A percentile compares a stretch with the other conserved stretches of the same genome.
phyloP scores from a whole-genome alignment of 1,140 invertebrate species.

The Platyscapa corneri region DNA sequence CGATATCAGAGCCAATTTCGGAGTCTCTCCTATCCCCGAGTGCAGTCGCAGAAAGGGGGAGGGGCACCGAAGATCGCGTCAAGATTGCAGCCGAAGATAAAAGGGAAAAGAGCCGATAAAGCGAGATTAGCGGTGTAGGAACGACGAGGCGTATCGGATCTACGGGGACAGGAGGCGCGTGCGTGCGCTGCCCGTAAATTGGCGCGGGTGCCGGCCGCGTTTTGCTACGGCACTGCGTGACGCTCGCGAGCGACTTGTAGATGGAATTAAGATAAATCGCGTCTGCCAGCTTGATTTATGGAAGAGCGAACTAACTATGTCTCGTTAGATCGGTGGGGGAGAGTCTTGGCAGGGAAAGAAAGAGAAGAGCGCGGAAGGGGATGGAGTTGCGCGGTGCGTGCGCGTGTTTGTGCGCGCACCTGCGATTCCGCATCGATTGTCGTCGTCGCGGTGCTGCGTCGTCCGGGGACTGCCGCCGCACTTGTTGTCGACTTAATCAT shows the following conservation, averaged over 20 bases:
- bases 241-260: slow-evolving; percentile 52
- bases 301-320: slow-evolving; percentile 51
- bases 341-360: too few relatives aligned
- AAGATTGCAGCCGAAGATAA: slow-evolving; percentile 18
- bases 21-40: too few relatives aligned
- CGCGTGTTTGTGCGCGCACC: background rate
- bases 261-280: slow-evolving; percentile 64
- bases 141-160: too few relatives aligned
- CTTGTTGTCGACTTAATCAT: background rate
- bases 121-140: slow-evolving; percentile 8
- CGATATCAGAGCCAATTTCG: too few relatives aligned
- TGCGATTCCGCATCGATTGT: slow-evolving; percentile 8
- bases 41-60: background rate
- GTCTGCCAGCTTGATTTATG: slow-evolving; percentile 59
- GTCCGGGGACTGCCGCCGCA: too few relatives aligned
- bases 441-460: too few relatives aligned
- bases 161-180: background rate
- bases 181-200: background rate
- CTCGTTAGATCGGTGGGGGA: slow-evolving; percentile 32
- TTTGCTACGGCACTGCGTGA: background rate
- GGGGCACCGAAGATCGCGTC: slow-evolving; percentile 10
- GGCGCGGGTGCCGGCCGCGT: slow-evolving; percentile 25
- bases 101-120: slow-evolving; percentile 41
- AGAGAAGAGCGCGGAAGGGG: too few relatives aligned
- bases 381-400: background rate